Percentiles rank a stretch among this genome's conserved stretches.
phyloP scores from a whole-genome alignment of 2,113 vertebrate genomes.

The Siniperca chuatsi region DNA sequence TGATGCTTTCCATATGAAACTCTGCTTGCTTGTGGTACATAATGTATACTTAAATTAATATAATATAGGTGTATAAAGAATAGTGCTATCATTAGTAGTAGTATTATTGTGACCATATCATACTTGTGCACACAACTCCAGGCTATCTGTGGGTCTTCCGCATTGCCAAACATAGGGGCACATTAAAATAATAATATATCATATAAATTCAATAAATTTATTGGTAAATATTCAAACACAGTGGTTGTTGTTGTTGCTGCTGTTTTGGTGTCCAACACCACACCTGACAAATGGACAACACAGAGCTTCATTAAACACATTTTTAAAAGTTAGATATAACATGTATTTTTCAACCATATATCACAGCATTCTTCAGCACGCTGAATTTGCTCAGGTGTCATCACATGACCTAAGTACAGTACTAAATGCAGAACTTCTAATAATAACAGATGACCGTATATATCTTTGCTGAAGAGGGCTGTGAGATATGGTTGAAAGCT shows the following conservation, averaged over 20 bases:
- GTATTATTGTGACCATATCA: conserved; percentile 67
- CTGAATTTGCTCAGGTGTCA: neutral
- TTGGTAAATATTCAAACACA: conserved; percentile 48
- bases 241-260: conserved; percentile 24
- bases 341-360: neutral
- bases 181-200: conserved; percentile 67
- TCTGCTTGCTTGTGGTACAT: conserved; percentile 84
- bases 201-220: conserved; percentile 75
- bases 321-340: neutral
- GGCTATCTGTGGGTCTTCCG: conserved; percentile 40
- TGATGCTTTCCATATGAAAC: conserved; percentile 54
- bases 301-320: neutral
- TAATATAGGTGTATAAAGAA: conserved; percentile 66
- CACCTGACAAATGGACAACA: conserved; percentile 21
- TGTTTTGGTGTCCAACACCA: conserved; percentile 37
- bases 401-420: neutral
- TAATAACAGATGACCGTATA: neutral
- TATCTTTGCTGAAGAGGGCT: neutral
- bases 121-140: conserved; percentile 52
- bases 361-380: neutral
- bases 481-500: neutral
- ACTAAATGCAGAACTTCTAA: neutral
- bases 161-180: conserved; percentile 42
- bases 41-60: conserved; percentile 80
- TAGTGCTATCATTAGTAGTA: conserved; percentile 68